A percentile compares a stretch with the other conserved stretches of the same genome.
Evolutionary conservation across 2,797 vertebrate genomes (phyloP).

Genomic region (Acomys russatus): DNA sequence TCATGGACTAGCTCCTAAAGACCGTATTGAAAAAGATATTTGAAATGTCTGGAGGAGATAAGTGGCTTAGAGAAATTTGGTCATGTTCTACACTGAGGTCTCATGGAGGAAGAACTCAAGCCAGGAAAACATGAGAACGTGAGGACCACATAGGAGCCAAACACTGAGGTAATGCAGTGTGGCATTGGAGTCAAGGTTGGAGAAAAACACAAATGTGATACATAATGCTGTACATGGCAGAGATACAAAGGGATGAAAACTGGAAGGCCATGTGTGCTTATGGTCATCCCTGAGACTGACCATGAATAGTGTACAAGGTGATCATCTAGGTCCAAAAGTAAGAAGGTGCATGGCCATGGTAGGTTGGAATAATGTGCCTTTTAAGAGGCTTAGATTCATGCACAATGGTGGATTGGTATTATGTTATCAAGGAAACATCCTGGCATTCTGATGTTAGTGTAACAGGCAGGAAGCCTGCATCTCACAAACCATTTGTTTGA

Average conservation of each 20-base stretch:
- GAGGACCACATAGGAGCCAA: background rate
- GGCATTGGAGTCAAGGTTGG: background rate
- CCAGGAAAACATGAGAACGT: background rate
- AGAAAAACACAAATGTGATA: background rate
- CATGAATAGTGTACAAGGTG: background rate
- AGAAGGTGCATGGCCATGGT: background rate
- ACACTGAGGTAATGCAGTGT: background rate
- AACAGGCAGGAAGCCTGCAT: conserved; percentile 30
- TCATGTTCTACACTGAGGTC: background rate
- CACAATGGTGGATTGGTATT: background rate
- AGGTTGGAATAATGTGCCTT: conserved; percentile 39
- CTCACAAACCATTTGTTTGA: conserved; percentile 61
- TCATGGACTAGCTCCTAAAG: background rate
- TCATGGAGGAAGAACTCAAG: background rate
- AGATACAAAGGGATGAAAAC: background rate
- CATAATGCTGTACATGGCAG: background rate
- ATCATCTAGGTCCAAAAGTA: background rate
- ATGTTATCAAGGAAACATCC: background rate
- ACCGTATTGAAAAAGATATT: background rate
- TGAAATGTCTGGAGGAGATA: background rate
- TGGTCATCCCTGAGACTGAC: background rate
- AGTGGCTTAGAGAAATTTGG: background rate
- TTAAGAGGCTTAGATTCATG: background rate
- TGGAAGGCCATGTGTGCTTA: conserved; percentile 11
- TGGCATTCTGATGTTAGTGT: conserved; percentile 15